Evolutionary conservation across 1,140 invertebrate genomes (phyloP), one percentile per base, ranked within the genome.

Genomic region (Helicoverpa zea): DNA sequence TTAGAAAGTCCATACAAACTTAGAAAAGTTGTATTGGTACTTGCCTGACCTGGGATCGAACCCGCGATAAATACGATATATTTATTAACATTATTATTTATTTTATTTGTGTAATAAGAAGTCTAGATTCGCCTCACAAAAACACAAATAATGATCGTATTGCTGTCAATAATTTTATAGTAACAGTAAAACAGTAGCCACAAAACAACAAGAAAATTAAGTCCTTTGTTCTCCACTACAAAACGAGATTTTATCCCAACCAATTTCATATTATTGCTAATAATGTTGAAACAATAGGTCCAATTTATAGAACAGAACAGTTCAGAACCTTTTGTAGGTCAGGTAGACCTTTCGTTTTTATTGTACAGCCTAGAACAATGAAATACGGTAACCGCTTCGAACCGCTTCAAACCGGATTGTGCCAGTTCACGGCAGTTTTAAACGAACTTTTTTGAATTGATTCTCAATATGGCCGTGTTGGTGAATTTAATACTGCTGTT

Each of bases 361-460:
- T 77, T 64, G 74, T 77, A 14, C 11, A 43, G 58, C 16, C 4
- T 35, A 49, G 52, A 77, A 77, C 74, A 77, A 77, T 77, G 74
- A 64, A 77, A 64, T 51, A 14, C 59, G 23, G 30, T 76, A 59
- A 64, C 74, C 59, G 74, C 59, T 63, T 63, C 47, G 23, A 77
- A 77, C 47, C 47, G 49, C 43, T 63, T 64, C 59, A 12, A 63
- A 64, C 49, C 59, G 59, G 74, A 51, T 63, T 47, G 29, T 54
- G 47, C 58, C n/a, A 63, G 74, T 77, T 64, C 11, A 63, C 23
- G 59, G 59, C 61, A 18, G 52, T 73, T 73, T 29, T 56, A 14
- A 35, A 30, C 23, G 10, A 18, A 58, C n/a, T 30, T 73, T 73
- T 72, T 73, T 43, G 3, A 58, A 56, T 35, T 16, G 52, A 58